A percentile compares a stretch with the other conserved stretches of the same genome.
Evolutionary conservation across 1,140 invertebrate species (phyloP).

Genomic region (Adelges cooleyi): DNA sequence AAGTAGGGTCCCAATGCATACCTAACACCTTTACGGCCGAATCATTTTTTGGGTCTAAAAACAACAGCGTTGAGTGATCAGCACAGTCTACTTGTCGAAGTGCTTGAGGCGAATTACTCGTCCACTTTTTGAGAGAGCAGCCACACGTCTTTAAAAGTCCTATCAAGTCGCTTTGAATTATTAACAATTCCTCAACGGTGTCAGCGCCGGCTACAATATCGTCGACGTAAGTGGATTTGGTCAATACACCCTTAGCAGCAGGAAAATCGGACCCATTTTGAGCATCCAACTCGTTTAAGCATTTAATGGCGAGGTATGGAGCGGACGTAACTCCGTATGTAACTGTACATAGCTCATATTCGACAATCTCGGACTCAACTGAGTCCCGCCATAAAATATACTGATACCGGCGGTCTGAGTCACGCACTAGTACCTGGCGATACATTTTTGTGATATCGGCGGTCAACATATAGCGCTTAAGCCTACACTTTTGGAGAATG

Average conservation of each 20-base stretch:
- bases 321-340: conserved; percentile 37
- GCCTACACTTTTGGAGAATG: conserved; percentile 36
- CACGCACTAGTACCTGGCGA: conserved; percentile 25
- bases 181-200: background rate
- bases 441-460: too few species aligned
- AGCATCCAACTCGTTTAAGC: conserved; percentile 35
- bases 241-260: conserved; percentile 33
- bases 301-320: conserved; percentile 36
- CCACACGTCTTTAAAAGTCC: background rate
- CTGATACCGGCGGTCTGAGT: conserved; percentile 32
- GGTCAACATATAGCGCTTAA: too few species aligned
- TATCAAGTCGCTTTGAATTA: background rate
- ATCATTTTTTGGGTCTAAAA: too few species aligned
- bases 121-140: background rate
- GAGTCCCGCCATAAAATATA: conserved; percentile 34
- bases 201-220: conserved; percentile 32
- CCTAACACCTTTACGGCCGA: conserved; percentile 21
- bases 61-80: too few species aligned
- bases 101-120: too few species aligned
- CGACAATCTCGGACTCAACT: conserved; percentile 30
- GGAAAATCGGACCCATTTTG: conserved; percentile 33
- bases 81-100: too few species aligned
- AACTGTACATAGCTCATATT: conserved; percentile 36
- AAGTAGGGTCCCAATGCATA: conserved; percentile 7
- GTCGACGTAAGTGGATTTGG: conserved; percentile 40